These are phyloP conservation scores for Pachydiplax longipennis DNA, from an alignment of 2,888 invertebrate genomes.

Conservation along the genomic window DNA sequence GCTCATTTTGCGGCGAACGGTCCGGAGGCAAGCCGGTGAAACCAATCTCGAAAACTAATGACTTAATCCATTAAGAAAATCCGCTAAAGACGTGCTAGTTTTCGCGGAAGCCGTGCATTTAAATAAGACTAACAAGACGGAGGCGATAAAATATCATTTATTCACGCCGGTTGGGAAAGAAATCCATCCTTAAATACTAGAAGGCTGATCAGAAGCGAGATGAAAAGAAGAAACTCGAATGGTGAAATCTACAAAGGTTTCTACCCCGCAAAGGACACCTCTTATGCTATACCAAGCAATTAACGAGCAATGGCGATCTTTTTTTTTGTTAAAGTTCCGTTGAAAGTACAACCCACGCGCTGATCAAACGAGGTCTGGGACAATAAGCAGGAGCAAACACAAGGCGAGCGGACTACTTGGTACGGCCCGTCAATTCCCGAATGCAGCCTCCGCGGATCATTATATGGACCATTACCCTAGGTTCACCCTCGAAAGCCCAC, in stretches of 20 bases:
- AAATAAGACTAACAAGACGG: neutral
- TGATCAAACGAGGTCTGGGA: neutral
- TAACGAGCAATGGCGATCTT: neutral
- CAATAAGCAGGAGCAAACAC: neutral
- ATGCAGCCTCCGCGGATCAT: neutral
- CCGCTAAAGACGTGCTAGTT: neutral
- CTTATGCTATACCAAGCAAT: neutral
- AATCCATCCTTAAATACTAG: neutral
- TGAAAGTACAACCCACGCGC: neutral
- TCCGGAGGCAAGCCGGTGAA: neutral
- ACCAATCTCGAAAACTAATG: neutral
- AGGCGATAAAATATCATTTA: neutral
- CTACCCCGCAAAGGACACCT: too few relatives aligned
- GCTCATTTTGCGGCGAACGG: neutral
- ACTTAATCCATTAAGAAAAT: neutral
- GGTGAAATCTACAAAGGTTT: neutral
- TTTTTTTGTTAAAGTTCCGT: neutral
- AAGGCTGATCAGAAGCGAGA: neutral
- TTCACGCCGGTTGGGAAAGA: neutral
- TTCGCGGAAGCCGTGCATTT: neutral
- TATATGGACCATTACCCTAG: constrained; percentile 21
- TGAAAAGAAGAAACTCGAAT: neutral
- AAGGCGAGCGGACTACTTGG: too few relatives aligned
- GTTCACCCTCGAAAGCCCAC: neutral
- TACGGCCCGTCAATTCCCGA: neutral